Evolutionary conservation across 1,140 invertebrate genomes (phyloP).

Genomic region (Aphis gossypii): DNA sequence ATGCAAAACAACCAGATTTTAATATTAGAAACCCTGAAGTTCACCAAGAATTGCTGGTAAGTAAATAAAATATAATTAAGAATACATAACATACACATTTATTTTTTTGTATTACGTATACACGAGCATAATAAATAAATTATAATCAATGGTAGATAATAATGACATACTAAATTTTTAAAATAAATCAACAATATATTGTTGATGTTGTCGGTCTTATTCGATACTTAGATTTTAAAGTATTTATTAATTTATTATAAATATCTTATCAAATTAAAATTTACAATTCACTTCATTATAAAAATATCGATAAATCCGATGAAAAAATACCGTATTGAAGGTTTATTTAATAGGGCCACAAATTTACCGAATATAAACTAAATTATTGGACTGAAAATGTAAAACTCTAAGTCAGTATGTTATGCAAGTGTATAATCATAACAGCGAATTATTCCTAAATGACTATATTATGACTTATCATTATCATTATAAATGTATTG

Average conservation of each 20-base stretch:
- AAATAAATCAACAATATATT: neutral
- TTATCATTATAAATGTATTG: neutral
- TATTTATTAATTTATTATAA: too few species aligned
- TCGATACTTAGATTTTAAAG: neutral
- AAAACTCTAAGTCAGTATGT: too few species aligned
- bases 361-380: too few species aligned
- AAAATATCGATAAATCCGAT: neutral
- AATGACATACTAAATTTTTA: too few species aligned
- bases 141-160: too few species aligned
- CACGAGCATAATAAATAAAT: neutral
- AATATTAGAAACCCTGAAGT: conserved; percentile 66
- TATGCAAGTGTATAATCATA: neutral
- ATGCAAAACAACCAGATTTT: conserved; percentile 75
- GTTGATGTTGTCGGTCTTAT: neutral
- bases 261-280: too few species aligned
- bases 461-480: too few species aligned
- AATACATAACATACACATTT: neutral
- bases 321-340: too few species aligned
- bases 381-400: too few species aligned
- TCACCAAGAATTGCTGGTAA: conserved; percentile 46
- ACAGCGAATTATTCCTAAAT: neutral
- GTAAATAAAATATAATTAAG: neutral
- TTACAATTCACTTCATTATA: neutral
- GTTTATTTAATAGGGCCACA: too few species aligned
- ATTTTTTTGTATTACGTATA: neutral